These are phyloP conservation scores for Epizoanthus fatuus DNA, from an alignment of 92 coral and sea anemone genomes.

Conservation along the genomic window DNA sequence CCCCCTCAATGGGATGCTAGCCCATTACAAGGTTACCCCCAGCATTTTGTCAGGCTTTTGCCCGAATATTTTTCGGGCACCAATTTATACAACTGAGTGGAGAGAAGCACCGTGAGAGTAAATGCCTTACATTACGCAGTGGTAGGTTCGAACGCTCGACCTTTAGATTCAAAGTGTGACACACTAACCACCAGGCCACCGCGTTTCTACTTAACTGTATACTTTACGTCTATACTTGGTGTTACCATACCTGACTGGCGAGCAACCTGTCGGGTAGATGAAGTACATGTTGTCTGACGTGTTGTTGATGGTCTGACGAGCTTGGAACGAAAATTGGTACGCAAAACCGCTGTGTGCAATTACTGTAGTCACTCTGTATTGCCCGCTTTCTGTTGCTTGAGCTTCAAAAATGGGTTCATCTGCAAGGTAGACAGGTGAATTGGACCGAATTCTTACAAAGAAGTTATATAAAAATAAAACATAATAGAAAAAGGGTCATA, in stretches of 20 bases:
- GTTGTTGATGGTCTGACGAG: conserved; percentile 26
- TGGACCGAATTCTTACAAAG: too few species aligned
- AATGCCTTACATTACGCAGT: too few species aligned
- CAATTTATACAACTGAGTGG: too few species aligned
- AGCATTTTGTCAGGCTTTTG: too few species aligned
- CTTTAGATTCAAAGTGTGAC: not conserved
- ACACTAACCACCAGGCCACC: not conserved
- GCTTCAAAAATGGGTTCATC: conserved; percentile 20
- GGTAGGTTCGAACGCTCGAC: too few species aligned
- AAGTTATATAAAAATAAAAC: too few species aligned
- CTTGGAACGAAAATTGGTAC: conserved; percentile 9
- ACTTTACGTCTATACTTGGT: not conserved
- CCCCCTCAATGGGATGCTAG: too few species aligned
- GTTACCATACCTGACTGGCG: not conserved
- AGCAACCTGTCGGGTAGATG: conserved; percentile 2
- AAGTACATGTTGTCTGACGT: conserved; percentile 23
- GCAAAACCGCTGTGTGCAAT: conserved; percentile 20
- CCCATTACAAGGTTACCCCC: too few species aligned
- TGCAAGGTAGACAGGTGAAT: not conserved
- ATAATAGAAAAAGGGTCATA: too few species aligned
- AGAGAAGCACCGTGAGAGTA: too few species aligned
- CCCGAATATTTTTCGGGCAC: too few species aligned
- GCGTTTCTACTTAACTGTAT: not conserved
- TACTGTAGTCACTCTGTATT: conserved; percentile 28
- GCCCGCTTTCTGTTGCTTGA: conserved; percentile 11